phyloP scores from a whole-genome alignment of 2,797 vertebrate species.

The Phataginus tetradactyla region DNA sequence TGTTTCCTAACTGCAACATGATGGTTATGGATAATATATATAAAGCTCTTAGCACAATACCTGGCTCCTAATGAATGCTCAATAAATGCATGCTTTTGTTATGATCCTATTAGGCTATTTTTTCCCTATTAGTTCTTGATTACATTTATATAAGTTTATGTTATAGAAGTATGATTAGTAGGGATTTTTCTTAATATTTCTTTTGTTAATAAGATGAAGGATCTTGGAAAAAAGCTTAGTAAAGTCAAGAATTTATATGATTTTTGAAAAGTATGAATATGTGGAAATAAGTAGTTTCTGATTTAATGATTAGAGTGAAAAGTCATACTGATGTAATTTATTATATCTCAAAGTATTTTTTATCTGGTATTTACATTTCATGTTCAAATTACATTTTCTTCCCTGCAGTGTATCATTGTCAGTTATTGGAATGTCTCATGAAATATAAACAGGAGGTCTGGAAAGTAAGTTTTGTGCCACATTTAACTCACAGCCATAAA shows the following conservation, averaged over 20 bases:
- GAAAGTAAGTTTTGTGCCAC: constrained; percentile 92
- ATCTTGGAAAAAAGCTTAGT: constrained; percentile 24
- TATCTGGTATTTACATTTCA: constrained; percentile 67
- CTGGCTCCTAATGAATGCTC: background rate
- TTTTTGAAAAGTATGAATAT: constrained; percentile 45
- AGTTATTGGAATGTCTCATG: constrained; percentile 99
- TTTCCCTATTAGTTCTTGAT: background rate
- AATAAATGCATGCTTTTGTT: background rate
- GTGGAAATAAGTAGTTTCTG: constrained; percentile 34
- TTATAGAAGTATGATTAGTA: constrained; percentile 19
- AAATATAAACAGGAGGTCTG: constrained; percentile 99
- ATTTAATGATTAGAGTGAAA: constrained; percentile 46
- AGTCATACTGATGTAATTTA: constrained; percentile 44
- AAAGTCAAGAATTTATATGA: constrained; percentile 4
- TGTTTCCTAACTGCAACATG: background rate
- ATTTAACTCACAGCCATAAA: constrained; percentile 61
- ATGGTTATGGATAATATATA: background rate
- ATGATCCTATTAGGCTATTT: background rate
- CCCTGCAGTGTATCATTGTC: constrained; percentile 97
- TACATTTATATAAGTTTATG: background rate
- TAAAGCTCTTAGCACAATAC: background rate
- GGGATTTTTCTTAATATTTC: constrained; percentile 7
- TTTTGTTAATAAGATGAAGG: constrained; percentile 35
- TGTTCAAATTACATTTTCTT: constrained; percentile 80
- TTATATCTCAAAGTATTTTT: constrained; percentile 55